These are phyloP conservation scores for Anarhynchus alexandrinus DNA, from an alignment of 2,113 vertebrate genomes.

Conservation along the genomic window DNA sequence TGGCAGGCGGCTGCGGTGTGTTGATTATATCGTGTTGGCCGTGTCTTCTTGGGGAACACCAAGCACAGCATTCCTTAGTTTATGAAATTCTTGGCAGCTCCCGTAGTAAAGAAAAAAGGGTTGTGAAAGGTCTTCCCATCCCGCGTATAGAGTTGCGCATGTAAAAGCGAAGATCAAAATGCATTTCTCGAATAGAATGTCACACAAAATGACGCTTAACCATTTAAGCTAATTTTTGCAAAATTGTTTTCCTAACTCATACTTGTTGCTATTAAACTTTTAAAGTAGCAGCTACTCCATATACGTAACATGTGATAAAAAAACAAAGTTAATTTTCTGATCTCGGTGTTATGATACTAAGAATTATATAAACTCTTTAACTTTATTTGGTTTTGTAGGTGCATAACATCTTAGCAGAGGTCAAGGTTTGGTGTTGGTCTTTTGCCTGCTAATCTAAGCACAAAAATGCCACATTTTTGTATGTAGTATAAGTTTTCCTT, in stretches of 20 bases:
- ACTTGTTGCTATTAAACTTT: background rate
- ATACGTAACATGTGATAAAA: background rate
- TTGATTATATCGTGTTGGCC: slow-evolving; percentile 25
- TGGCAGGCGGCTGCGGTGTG: background rate
- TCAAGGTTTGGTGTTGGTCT: background rate
- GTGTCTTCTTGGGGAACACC: slow-evolving; percentile 35
- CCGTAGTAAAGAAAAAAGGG: background rate
- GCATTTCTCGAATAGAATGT: background rate
- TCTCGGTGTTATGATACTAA: background rate
- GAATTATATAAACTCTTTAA: background rate
- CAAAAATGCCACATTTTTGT: background rate
- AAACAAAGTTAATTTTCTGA: background rate
- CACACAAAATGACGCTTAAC: background rate
- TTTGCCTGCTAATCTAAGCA: background rate
- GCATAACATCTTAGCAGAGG: background rate
- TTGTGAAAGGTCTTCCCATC: background rate
- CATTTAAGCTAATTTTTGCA: background rate
- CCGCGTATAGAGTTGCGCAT: background rate
- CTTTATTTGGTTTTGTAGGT: background rate
- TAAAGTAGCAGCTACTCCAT: background rate
- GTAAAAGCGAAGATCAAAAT: background rate
- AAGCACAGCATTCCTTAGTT: background rate
- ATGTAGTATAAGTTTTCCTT: background rate
- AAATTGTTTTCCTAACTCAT: background rate
- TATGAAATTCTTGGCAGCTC: background rate